These are phyloP conservation scores for Neoseiulus cucumeris DNA, from an alignment of 1,140 invertebrate genomes.

Conservation along the genomic window DNA sequence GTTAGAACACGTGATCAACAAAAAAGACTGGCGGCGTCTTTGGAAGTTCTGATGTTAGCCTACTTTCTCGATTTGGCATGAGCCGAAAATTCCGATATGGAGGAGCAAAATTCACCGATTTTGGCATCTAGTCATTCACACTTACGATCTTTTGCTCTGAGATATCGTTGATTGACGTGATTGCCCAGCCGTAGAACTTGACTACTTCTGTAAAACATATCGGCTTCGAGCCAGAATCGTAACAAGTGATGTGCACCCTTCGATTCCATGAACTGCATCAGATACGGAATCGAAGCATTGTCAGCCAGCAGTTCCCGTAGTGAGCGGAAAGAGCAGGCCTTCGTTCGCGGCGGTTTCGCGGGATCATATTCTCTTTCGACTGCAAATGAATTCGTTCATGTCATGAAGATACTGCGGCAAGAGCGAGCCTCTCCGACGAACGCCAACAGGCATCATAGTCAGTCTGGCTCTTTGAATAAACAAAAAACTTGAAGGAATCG, in stretches of 20 bases:
- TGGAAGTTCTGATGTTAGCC: too few species aligned
- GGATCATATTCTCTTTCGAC: background rate
- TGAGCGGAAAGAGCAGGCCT: background rate
- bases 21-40: too few species aligned
- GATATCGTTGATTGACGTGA: background rate
- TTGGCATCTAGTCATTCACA: too few species aligned
- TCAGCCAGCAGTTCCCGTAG: background rate
- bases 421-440: background rate
- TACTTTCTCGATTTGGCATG: too few species aligned
- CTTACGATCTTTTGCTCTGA: background rate
- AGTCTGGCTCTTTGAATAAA: background rate
- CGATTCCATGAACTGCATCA: conserved; percentile 1
- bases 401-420: background rate
- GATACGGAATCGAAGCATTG: background rate
- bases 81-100: too few species aligned
- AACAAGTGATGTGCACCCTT: background rate
- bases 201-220: conserved; percentile 3
- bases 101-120: too few species aligned
- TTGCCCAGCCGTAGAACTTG: background rate
- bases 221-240: background rate
- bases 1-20: background rate
- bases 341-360: background rate
- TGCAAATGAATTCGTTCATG: background rate
- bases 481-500: background rate
- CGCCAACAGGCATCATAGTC: background rate